Conservation (phyloP, 1,140 invertebrate genomes). For the Dermatophagoides farinae region DNA sequence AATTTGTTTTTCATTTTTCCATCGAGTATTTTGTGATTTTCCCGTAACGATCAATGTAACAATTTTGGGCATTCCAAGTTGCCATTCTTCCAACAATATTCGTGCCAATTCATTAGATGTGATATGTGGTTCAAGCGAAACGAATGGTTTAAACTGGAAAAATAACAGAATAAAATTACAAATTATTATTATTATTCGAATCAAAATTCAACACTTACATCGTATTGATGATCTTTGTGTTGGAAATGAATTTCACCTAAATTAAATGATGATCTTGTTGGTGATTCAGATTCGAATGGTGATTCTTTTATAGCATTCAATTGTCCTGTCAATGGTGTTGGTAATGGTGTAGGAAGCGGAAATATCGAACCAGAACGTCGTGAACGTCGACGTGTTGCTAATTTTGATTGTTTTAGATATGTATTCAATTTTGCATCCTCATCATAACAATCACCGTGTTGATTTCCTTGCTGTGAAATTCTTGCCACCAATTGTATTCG, state of each 20-base stretch:
- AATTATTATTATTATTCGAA: no score
- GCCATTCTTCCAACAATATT: slow-evolving; percentile 18
- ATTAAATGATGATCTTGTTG: background rate
- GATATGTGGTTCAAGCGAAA: background rate
- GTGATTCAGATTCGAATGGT: no score
- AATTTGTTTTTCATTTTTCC: slow-evolving; percentile 18
- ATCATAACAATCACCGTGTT: background rate
- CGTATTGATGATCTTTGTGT: background rate
- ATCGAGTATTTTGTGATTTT: slow-evolving; percentile 15
- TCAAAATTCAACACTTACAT: background rate
- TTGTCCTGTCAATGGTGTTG: no score
- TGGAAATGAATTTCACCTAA: background rate
- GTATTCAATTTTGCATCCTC: background rate
- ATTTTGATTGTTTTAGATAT: background rate
- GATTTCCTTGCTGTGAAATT: background rate
- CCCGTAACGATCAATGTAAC: slow-evolving; percentile 20
- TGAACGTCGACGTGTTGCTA: background rate
- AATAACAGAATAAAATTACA: background rate
- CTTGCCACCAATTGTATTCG: slow-evolving; percentile 1
- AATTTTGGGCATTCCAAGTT: slow-evolving; percentile 19
- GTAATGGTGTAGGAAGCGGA: no score
- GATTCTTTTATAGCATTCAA: no score
- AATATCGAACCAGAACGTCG: no score
- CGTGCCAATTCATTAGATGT: slow-evolving; percentile 4
- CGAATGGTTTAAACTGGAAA: background rate